Base-by-base conservation (phyloP, 2,888 invertebrate genomes). In the Drosophila birchii region DNA sequence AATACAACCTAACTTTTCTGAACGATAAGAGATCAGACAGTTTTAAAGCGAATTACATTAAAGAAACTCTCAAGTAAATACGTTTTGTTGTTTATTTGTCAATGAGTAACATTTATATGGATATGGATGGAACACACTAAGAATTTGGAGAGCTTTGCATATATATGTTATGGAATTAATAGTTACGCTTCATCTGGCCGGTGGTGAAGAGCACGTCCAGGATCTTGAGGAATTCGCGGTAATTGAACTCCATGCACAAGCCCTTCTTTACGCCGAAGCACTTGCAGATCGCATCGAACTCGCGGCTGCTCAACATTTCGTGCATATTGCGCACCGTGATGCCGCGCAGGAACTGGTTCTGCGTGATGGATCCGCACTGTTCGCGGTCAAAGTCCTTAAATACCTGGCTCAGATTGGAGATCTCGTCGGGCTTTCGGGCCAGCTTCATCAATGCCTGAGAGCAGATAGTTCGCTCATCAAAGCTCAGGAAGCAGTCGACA, bases 321-420 rank as follows among this genome's bases (percentile, higher is more conserved):
- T 95, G 93, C 94, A 96, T 93, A 38, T 94, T 94, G 71, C 96
- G 94, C 39, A 94, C 91, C 32, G 95, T 94, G 45, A 96, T 93
- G 55, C 95, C 95, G 81, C 95, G 95, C 80, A 95, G 93, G 91
- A 96, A 94, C 76, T 94, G 93, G 83, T 94, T 94, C 78, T 93
- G 94, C 18, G 95, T 93, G 34, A 96, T 93, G 5, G 95, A 94
- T 70, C 96, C 96, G 90, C 95, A 95, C 43, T 94, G 94, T 75
- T 94, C 93, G 60, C 93, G 94, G 92, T 96, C 96, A 87, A 94
- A 95, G 92, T 96, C 96, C 95, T 90, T 93, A 87, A 96, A 95
- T 36, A 96, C 93, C 53, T 95, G 95, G 57, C 94, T 93, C 45
- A 96, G 93, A 83, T 96, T 96, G 68, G 95, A 95, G 41, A 95